Percentiles rank a stretch among this genome's conserved stretches.
These are phyloP conservation scores for Lagopus leucura DNA, from an alignment of 2,113 vertebrate species.

Conservation along the genomic window DNA sequence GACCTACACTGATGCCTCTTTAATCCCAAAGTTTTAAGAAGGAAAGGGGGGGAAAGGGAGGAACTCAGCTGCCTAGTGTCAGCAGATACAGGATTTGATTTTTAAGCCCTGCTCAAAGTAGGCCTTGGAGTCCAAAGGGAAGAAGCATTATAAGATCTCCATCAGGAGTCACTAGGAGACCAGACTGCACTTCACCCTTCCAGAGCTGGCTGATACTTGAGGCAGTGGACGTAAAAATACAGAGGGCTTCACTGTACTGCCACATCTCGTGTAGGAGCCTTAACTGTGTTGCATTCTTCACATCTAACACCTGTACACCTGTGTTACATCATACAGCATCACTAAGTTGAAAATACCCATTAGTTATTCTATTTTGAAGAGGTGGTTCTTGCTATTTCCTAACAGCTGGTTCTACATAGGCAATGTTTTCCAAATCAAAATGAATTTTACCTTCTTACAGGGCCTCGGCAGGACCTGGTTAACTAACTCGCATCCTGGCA, in stretches of 20 bases:
- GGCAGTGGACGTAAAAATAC: too few relatives aligned
- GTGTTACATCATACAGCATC: accelerated
- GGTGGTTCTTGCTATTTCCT: background rate
- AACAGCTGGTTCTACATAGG: background rate
- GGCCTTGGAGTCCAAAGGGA: too few relatives aligned
- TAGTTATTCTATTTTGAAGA: background rate
- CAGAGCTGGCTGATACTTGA: too few relatives aligned
- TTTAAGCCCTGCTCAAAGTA: too few relatives aligned
- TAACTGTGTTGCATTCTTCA: too few relatives aligned
- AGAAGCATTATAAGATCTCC: too few relatives aligned
- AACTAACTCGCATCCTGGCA: background rate
- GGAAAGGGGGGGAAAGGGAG: background rate
- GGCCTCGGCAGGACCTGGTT: background rate
- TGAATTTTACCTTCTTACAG: background rate
- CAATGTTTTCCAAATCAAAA: background rate
- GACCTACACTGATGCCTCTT: background rate
- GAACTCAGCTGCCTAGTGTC: background rate
- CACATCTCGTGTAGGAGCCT: too few relatives aligned
- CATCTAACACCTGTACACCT: background rate
- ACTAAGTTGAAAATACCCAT: background rate
- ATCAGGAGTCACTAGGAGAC: too few relatives aligned
- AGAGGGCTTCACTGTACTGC: too few relatives aligned
- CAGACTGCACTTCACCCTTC: too few relatives aligned
- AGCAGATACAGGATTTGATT: too few relatives aligned
- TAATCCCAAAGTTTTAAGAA: background rate